Evolutionary conservation across 1,140 invertebrate species (phyloP).

Genomic region (Prorops nasuta): DNA sequence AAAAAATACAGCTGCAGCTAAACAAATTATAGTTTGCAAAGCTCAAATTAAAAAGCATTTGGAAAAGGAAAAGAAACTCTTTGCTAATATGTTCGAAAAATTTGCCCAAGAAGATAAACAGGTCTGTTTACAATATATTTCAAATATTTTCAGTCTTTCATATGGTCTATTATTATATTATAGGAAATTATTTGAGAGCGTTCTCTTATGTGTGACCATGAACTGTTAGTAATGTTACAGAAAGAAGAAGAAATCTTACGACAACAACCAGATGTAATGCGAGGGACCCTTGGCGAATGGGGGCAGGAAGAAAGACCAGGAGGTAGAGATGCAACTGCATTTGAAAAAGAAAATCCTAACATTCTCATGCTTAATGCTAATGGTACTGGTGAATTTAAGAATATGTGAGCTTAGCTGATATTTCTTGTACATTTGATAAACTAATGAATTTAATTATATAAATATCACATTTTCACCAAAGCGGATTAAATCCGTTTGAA

Average conservation of each 20-base stretch:
- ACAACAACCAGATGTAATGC: slow-evolving; percentile 71
- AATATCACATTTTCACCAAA: too few relatives aligned
- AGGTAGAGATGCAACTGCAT: slow-evolving; percentile 67
- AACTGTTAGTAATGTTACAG: slow-evolving; percentile 56
- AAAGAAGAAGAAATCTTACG: slow-evolving; percentile 66
- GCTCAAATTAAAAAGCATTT: slow-evolving; percentile 74
- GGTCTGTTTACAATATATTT: slow-evolving; percentile 59
- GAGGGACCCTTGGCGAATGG: slow-evolving; percentile 66
- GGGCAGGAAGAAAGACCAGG: slow-evolving; percentile 67
- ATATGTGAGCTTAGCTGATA: too few relatives aligned
- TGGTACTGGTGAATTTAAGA: slow-evolving; percentile 68
- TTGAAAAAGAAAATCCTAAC: slow-evolving; percentile 77
- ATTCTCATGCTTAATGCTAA: slow-evolving; percentile 73
- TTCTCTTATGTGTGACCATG: slow-evolving; percentile 29
- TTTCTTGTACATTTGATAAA: too few relatives aligned
- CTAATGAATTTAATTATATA: too few relatives aligned
- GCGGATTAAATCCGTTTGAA: too few relatives aligned
- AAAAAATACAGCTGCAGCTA: slow-evolving; percentile 78
- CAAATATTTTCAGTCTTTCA: slow-evolving; percentile 14
- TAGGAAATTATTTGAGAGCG: slow-evolving; percentile 7
- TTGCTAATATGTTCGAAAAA: slow-evolving; percentile 93
- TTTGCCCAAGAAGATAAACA: slow-evolving; percentile 78
- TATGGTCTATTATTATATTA: background rate
- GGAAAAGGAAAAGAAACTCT: slow-evolving; percentile 84
- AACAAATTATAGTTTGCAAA: slow-evolving; percentile 74